phyloP scores from a whole-genome alignment of 2,888 invertebrate genomes.

The Dastarcus helophoroides region DNA sequence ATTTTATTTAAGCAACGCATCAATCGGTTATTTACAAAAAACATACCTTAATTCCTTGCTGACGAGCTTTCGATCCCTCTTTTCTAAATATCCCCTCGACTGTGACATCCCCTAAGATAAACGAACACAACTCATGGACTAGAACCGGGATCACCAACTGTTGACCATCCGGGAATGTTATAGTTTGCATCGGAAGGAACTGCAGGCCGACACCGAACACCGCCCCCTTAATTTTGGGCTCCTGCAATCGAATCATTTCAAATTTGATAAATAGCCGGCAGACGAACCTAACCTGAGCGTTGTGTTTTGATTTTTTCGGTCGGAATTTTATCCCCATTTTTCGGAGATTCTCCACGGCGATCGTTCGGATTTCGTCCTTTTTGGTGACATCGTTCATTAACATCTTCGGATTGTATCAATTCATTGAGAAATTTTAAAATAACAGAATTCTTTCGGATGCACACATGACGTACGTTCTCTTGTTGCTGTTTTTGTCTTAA shows the following conservation, averaged over 20 bases:
- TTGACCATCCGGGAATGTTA: slow-evolving; percentile 54
- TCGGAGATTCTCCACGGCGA: slow-evolving; percentile 55
- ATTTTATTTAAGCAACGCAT: too few relatives aligned
- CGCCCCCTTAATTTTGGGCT: slow-evolving; percentile 28
- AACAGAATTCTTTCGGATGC: slow-evolving; percentile 1
- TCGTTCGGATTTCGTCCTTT: slow-evolving; percentile 42
- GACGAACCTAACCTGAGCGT: slow-evolving; percentile 33
- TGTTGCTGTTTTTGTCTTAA: not conserved
- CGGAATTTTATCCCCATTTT: slow-evolving; percentile 61
- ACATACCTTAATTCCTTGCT: slow-evolving; percentile 67
- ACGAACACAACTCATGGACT: slow-evolving; percentile 59
- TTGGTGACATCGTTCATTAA: slow-evolving; percentile 44
- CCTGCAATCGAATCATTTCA: slow-evolving; percentile 19
- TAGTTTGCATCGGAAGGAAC: slow-evolving; percentile 42
- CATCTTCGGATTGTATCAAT: slow-evolving; percentile 34
- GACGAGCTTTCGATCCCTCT: slow-evolving; percentile 72
- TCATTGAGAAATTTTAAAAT: slow-evolving; percentile 3
- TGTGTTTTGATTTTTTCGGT: slow-evolving; percentile 50
- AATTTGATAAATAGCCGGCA: slow-evolving; percentile 3
- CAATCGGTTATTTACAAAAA: too few relatives aligned
- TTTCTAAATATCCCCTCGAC: slow-evolving; percentile 82
- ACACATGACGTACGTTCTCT: not conserved
- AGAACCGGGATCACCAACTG: slow-evolving; percentile 61
- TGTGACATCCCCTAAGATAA: slow-evolving; percentile 54
- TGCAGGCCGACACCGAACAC: slow-evolving; percentile 45